phyloP scores from a whole-genome alignment of 2,888 invertebrate genomes.

The Diarsia dahlii region DNA sequence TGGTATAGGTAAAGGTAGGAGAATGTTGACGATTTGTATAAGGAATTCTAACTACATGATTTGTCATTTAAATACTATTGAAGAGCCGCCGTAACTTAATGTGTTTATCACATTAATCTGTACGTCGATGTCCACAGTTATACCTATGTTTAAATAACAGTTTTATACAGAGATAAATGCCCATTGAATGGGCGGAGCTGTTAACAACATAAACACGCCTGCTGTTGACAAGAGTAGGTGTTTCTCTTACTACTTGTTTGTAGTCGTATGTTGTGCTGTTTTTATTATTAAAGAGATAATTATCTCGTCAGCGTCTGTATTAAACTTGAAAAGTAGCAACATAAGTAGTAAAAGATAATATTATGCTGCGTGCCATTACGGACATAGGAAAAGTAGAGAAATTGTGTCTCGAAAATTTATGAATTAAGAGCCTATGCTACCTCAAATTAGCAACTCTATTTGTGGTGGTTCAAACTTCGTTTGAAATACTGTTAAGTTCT shows the following conservation, averaged over 20 bases:
- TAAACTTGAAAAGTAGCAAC: background rate
- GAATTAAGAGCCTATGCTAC: too few species aligned
- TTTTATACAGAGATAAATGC: conserved; percentile 29
- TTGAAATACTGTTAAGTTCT: too few species aligned
- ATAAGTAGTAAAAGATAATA: background rate
- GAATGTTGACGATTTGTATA: background rate
- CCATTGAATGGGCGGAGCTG: conserved; percentile 60
- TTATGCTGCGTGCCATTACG: background rate
- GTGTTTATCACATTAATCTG: background rate
- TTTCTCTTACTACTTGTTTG: conserved; percentile 13
- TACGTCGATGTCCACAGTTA: background rate
- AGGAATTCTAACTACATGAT: background rate
- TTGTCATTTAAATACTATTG: background rate
- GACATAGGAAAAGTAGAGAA: background rate
- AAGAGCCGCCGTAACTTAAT: background rate
- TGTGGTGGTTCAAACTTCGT: too few species aligned
- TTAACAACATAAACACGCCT: conserved; percentile 46
- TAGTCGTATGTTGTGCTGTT: background rate
- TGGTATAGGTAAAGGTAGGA: background rate
- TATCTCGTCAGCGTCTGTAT: background rate
- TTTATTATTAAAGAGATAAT: background rate
- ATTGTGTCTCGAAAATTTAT: background rate
- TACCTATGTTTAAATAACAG: conserved; percentile 1
- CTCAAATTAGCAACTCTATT: too few species aligned
- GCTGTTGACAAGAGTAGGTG: conserved; percentile 46